Evolutionary conservation across 2,797 vertebrate species (phyloP).

Genomic region (Parauchenoglanis punctatus): DNA sequence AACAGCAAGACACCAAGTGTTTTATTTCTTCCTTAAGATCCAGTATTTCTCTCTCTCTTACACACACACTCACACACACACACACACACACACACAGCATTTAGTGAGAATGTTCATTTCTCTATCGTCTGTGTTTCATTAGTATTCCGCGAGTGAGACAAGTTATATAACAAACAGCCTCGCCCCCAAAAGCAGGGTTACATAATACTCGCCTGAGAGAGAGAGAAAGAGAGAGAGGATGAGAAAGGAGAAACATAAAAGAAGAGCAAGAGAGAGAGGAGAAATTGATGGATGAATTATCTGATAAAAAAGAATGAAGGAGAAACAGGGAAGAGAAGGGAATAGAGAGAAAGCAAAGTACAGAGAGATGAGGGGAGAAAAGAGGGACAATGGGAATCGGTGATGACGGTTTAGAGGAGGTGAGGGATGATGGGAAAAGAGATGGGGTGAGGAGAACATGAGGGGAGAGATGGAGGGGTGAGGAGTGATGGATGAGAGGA

Average conservation of each 20-base stretch:
- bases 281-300: constrained; percentile 35
- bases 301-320: neutral
- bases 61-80: neutral
- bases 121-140: constrained; percentile 62
- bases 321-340: neutral
- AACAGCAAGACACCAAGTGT: neutral
- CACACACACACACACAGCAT: neutral
- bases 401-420: neutral
- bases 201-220: constrained; percentile 70
- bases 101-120: constrained; percentile 13
- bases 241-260: constrained; percentile 12
- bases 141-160: constrained; percentile 68
- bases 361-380: neutral
- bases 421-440: constrained; percentile 34
- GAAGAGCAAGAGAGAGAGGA: constrained; percentile 40
- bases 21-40: neutral
- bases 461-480: neutral
- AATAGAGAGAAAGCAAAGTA: neutral
- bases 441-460: neutral
- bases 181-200: constrained; percentile 70
- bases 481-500: neutral
- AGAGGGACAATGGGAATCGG: neutral
- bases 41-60: neutral
- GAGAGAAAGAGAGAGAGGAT: constrained; percentile 45
- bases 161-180: constrained; percentile 77